A percentile compares a stretch with the other conserved stretches of the same genome.
phyloP scores from a whole-genome alignment of 2,113 vertebrate genomes.

The Pluvianellus socialis region DNA sequence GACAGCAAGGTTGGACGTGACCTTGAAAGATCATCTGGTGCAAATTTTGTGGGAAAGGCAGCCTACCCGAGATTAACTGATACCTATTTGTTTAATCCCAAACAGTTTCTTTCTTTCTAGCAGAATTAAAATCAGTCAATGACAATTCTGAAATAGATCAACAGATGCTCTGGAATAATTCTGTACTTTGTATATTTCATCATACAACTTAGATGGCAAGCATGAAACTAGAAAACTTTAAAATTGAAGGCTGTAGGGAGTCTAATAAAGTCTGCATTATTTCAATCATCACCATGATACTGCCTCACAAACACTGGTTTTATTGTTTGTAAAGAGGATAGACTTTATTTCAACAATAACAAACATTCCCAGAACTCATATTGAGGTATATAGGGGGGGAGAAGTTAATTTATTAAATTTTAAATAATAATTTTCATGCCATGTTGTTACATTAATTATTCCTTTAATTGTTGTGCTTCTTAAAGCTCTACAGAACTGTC shows the following conservation, averaged over 20 bases:
- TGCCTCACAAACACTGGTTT: background rate
- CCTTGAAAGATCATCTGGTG: rapidly evolving
- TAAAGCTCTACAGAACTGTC: background rate
- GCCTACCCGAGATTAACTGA: background rate
- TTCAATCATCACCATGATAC: background rate
- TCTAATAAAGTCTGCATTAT: background rate
- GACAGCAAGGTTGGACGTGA: background rate
- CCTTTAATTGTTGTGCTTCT: background rate
- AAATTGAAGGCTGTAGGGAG: background rate
- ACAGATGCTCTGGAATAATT: background rate
- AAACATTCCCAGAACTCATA: background rate
- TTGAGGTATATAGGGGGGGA: background rate
- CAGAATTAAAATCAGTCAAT: background rate
- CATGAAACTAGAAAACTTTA: background rate
- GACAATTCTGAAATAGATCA: background rate
- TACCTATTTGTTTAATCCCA: background rate
- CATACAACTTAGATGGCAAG: background rate
- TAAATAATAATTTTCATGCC: conserved; percentile 34
- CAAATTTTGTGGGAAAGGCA: background rate
- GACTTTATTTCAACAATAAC: background rate
- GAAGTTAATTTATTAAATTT: conserved; percentile 39
- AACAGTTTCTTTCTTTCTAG: background rate
- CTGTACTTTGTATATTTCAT: background rate
- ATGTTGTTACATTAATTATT: conserved; percentile 43
- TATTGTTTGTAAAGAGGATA: background rate